A percentile compares a stretch with the other conserved stretches of the same genome.
phyloP scores from a whole-genome alignment of 2,888 invertebrate genomes.

The Andricus curvator region DNA sequence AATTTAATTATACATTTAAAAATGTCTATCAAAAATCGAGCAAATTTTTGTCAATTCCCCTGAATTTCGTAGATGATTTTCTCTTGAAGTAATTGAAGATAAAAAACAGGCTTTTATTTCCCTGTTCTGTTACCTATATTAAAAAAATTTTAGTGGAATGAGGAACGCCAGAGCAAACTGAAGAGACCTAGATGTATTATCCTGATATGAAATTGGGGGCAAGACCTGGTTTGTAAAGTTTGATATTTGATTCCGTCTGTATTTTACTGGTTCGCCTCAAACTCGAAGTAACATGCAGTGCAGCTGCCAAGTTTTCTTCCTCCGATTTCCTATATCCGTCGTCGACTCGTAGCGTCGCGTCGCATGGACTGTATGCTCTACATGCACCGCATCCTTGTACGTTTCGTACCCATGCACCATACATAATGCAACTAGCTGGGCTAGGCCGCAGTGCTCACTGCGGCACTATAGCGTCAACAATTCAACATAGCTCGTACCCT shows the following conservation, averaged over 20 bases:
- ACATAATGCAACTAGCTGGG: constrained; percentile 50
- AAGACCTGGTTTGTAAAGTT: not conserved
- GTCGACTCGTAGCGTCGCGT: not conserved
- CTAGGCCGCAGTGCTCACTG: constrained; percentile 46
- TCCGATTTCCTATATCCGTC: constrained; percentile 48
- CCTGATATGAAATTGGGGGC: not conserved
- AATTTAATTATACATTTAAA: too few relatives aligned
- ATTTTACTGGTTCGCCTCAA: constrained; percentile 32
- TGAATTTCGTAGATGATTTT: too few relatives aligned
- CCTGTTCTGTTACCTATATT: too few relatives aligned
- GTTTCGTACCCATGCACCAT: constrained; percentile 46
- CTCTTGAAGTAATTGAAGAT: too few relatives aligned
- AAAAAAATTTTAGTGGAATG: too few relatives aligned
- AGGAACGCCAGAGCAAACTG: too few relatives aligned
- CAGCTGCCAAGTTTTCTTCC: constrained; percentile 48
- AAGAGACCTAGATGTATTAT: not conserved
- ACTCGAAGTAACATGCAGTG: constrained; percentile 41
- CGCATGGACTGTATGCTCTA: constrained; percentile 25
- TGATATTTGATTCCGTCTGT: not conserved
- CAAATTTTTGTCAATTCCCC: too few relatives aligned
- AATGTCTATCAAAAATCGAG: too few relatives aligned
- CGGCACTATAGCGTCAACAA: constrained; percentile 40
- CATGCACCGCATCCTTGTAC: constrained; percentile 45
- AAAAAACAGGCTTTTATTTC: too few relatives aligned
- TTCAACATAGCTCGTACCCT: constrained; percentile 26